Evolutionary conservation across 2,888 invertebrate species (phyloP), one percentile per base, ranked within the genome.

Genomic region (Microctonus hyperodae): DNA sequence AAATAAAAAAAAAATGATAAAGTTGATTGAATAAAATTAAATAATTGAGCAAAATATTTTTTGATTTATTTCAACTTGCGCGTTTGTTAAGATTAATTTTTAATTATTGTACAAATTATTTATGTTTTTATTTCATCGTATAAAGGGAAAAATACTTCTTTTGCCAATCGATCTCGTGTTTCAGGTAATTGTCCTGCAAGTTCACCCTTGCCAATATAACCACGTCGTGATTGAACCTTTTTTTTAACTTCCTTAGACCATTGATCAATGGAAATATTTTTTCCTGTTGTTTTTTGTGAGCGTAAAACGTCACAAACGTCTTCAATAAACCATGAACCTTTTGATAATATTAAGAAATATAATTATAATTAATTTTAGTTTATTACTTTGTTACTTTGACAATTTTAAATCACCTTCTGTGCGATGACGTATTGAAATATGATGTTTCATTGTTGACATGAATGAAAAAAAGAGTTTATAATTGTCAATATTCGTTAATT

Each of bases 361-460:
- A 35, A 22, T 23, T 44, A 13, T 33, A 13, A 35, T 16, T 25
- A 7, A 23, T n/a, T n/a, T n/a, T n/a, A n/a, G n/a, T n/a, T n/a
- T n/a, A 5, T 13, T n/a, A 28, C 6, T 13, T 16, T 4, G 4
- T 55, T 31, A 1, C 4, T 31, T 55, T 22, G n/a, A 55, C 10
- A 40, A 40, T 10, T 5, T 16, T n/a, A 48, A 50, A 28, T 20
- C 40, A 65, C 65, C 67, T 11, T 58, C 1, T 23, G 0, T 11
- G 11, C 33, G 51, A 23, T 63, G 58, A 3, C 67, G 35, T 3
- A 63, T 40, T 2, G 67, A 51, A 20, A 53, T 51, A 40, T 16
- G 50, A 3, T 59, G 23, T 22, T 56, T 55, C 33, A 67, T 67
- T 0, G 67, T 67, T 0, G 67, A 31, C 11, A 50, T 51, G 10